These are phyloP conservation scores for Nibea albiflora DNA, from an alignment of 2,113 vertebrate species.

Conservation along the genomic window DNA sequence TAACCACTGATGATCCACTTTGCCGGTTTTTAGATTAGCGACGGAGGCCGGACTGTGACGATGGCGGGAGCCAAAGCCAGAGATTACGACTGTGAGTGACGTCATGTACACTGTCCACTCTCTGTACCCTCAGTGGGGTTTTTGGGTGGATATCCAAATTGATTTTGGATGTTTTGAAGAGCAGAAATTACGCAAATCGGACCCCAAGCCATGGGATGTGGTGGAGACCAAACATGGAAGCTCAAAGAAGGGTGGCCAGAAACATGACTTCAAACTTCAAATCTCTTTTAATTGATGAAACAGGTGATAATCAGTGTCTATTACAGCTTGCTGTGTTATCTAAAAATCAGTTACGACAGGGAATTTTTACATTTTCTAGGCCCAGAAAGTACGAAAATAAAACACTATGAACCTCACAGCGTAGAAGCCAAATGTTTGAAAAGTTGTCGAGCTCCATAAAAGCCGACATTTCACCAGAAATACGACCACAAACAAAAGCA, in stretches of 20 bases:
- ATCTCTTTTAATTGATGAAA: no score
- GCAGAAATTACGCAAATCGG: no score
- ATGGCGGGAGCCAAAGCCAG: no score
- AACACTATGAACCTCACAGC: neutral
- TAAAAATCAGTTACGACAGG: neutral
- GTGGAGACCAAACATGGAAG: neutral
- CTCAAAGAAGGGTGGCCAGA: neutral
- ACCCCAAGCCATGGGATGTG: no score
- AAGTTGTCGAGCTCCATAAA: slow-evolving; percentile 21
- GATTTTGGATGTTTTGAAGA: no score
- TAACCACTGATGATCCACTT: no score
- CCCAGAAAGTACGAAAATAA: neutral
- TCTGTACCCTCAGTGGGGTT: no score
- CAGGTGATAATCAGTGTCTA: neutral
- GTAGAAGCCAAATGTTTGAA: neutral
- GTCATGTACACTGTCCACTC: no score
- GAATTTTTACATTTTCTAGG: neutral
- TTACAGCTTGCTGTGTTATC: neutral
- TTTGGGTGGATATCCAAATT: no score
- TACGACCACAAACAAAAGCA: slow-evolving; percentile 3
- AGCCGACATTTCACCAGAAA: slow-evolving; percentile 36
- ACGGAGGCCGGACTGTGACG: no score
- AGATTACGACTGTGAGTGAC: no score
- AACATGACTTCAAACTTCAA: neutral
- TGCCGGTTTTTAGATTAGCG: no score